These are phyloP conservation scores for Formica selysi DNA, from an alignment of 1,140 invertebrate species.

Conservation along the genomic window DNA sequence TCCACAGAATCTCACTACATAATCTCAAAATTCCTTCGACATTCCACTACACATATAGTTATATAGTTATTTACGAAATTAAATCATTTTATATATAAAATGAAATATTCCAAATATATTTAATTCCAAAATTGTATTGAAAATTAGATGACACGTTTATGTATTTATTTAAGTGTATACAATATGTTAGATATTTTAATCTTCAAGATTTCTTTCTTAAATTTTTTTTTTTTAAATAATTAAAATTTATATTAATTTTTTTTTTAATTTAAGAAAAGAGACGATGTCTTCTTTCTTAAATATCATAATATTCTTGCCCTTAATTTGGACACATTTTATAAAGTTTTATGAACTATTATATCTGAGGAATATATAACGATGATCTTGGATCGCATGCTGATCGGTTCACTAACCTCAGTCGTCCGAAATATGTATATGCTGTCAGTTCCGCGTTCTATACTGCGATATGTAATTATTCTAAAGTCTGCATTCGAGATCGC, in stretches of 20 bases:
- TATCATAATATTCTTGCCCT: background rate
- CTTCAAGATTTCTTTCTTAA: background rate
- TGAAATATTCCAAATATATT: slow-evolving; percentile 4
- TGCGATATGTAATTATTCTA: slow-evolving; percentile 52
- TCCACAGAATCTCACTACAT: background rate
- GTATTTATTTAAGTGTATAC: background rate
- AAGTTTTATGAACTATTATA: background rate
- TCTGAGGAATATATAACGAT: background rate
- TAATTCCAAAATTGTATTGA: no score
- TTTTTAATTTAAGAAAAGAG: no score
- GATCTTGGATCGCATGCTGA: slow-evolving; percentile 13
- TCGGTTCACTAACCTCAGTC: slow-evolving; percentile 37
- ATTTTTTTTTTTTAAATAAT: background rate
- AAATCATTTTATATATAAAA: background rate
- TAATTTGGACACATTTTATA: background rate
- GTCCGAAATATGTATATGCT: slow-evolving; percentile 40
- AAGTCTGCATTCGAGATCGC: slow-evolving; percentile 43
- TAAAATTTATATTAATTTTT: background rate
- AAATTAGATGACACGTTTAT: background rate
- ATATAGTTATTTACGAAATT: slow-evolving; percentile 8
- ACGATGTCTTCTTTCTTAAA: background rate
- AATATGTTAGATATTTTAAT: background rate
- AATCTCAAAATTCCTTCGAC: background rate
- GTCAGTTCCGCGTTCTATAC: slow-evolving; percentile 47
- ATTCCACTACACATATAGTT: background rate